Conservation (phyloP, 2,888 invertebrate genomes). For the Plusia festucae region DNA sequence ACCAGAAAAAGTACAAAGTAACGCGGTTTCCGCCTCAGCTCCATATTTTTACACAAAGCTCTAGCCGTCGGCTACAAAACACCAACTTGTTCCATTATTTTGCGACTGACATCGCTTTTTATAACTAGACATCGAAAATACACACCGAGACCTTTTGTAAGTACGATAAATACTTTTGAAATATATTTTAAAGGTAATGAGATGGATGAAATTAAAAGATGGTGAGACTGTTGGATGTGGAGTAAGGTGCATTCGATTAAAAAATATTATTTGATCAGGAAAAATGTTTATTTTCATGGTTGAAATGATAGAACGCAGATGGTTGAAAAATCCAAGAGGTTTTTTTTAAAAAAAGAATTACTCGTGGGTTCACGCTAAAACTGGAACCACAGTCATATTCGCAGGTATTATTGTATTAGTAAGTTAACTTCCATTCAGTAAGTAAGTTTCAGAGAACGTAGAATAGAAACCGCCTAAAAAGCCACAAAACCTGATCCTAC, state of each 20-base stretch:
- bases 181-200: constrained; percentile 39
- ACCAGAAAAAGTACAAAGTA: constrained; percentile 25
- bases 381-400: too few species aligned
- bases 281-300: too few species aligned
- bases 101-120: constrained; percentile 45
- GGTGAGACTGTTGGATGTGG: not conserved
- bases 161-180: constrained; percentile 32
- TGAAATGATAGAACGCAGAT: too few species aligned
- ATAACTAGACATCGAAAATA: constrained; percentile 23
- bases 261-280: too few species aligned
- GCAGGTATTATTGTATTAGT: too few species aligned
- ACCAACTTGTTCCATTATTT: constrained; percentile 41
- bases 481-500: not conserved
- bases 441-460: not conserved
- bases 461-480: not conserved
- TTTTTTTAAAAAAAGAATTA: too few species aligned
- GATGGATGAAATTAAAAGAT: constrained; percentile 13
- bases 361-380: too few species aligned
- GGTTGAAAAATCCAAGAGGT: too few species aligned
- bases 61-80: constrained; percentile 32
- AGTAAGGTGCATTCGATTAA: not conserved
- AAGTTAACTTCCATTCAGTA: too few species aligned
- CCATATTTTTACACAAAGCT: constrained; percentile 35
- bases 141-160: constrained; percentile 27
- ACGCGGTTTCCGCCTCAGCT: constrained; percentile 22